Percentiles rank a stretch among this genome's conserved stretches.
phyloP scores from a whole-genome alignment of 2,888 invertebrate species.

The Hyposoter dolosus region DNA sequence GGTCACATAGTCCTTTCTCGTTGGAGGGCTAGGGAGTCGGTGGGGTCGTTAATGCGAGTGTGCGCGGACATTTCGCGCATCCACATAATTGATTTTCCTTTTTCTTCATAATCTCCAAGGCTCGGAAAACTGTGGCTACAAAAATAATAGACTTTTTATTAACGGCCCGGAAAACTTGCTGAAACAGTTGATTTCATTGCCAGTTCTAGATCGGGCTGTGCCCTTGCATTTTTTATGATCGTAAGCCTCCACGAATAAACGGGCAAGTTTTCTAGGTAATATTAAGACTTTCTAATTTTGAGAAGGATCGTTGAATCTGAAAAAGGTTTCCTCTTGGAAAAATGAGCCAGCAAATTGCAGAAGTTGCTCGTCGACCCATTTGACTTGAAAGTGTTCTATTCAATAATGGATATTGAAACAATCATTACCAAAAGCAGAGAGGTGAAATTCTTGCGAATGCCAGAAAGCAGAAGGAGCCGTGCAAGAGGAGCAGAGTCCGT shows the following conservation, averaged over 20 bases:
- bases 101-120: conserved; percentile 43
- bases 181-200: conserved; percentile 54
- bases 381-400: background rate
- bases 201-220: background rate
- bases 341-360: background rate
- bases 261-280: background rate
- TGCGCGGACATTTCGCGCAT: conserved; percentile 36
- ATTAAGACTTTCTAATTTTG: background rate
- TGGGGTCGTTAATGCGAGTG: conserved; percentile 57
- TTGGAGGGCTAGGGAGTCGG: conserved; percentile 9
- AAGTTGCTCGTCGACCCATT: background rate
- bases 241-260: background rate
- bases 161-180: conserved; percentile 52
- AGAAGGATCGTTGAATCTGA: background rate
- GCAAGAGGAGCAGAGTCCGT: conserved; percentile 74
- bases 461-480: conserved; percentile 9
- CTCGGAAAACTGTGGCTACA: conserved; percentile 13
- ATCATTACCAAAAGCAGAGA: conserved; percentile 15
- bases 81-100: conserved; percentile 56
- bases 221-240: conserved; percentile 6
- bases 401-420: conserved; percentile 73
- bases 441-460: conserved; percentile 17
- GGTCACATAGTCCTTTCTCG: conserved; percentile 20
- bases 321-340: background rate
- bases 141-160: conserved; percentile 65